Evolutionary conservation across 2,797 vertebrate species (phyloP).

Genomic region (Lutjanus campechanus): DNA sequence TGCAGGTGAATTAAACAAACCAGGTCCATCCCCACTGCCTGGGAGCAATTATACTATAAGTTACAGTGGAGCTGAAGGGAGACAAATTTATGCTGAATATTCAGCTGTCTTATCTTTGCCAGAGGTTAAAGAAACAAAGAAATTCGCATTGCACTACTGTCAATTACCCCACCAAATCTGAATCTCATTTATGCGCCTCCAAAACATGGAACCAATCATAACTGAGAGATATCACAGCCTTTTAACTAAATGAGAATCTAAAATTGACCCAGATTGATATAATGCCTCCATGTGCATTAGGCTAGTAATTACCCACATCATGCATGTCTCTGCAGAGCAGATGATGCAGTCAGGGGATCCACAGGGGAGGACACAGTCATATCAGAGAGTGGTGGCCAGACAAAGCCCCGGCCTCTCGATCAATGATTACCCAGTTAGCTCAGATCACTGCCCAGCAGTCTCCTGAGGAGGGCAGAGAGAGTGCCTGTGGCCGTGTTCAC

Average conservation of each 20-base stretch:
- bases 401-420: conserved; percentile 79
- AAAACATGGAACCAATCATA: conserved; percentile 17
- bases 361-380: conserved; percentile 74
- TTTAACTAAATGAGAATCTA: conserved; percentile 39
- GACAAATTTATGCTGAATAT: conserved; percentile 48
- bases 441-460: conserved; percentile 76
- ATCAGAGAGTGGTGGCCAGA: conserved; percentile 81
- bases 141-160: conserved; percentile 1
- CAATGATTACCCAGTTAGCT: conserved; percentile 86
- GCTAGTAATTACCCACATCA: conserved; percentile 64
- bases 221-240: conserved; percentile 4
- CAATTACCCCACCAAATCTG: conserved; percentile 5
- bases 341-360: conserved; percentile 72
- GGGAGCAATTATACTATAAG: neutral
- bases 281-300: conserved; percentile 65
- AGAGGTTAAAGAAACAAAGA: conserved; percentile 30
- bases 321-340: conserved; percentile 66
- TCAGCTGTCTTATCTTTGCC: conserved; percentile 35
- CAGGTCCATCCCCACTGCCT: too few species aligned
- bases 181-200: conserved; percentile 9
- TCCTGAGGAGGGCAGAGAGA: conserved; percentile 67
- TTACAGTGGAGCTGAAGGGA: neutral
- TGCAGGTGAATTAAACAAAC: too few species aligned
- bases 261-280: conserved; percentile 48
- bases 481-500: conserved; percentile 74